A percentile compares a stretch with the other conserved stretches of the same genome.
Evolutionary conservation across 2,888 invertebrate species (phyloP).

Genomic region (Aethes cnicana): DNA sequence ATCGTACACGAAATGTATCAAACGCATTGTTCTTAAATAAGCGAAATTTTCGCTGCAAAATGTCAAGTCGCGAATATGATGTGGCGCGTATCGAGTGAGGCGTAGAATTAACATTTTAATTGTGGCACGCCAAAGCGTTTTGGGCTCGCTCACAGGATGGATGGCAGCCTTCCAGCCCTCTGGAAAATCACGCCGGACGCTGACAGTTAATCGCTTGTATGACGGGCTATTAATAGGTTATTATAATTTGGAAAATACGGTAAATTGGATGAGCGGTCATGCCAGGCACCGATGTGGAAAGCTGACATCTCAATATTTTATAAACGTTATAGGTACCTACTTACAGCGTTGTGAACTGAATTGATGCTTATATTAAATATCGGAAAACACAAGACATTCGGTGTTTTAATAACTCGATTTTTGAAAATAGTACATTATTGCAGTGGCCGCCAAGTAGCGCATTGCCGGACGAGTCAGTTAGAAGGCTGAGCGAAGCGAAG

Average conservation of each 20-base stretch:
- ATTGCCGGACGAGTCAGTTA: too few relatives aligned
- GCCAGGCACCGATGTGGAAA: constrained; percentile 17
- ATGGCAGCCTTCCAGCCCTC: constrained; percentile 39
- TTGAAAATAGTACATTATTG: too few relatives aligned
- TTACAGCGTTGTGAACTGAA: too few relatives aligned
- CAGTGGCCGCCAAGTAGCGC: too few relatives aligned
- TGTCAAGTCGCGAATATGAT: constrained; percentile 34
- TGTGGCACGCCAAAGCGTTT: constrained; percentile 55
- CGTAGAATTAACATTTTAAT: constrained; percentile 70
- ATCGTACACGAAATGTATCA: too few relatives aligned
- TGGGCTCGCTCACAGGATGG: constrained; percentile 43
- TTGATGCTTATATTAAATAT: too few relatives aligned
- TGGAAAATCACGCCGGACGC: constrained; percentile 58
- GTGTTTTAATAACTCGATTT: too few relatives aligned
- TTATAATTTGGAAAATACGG: constrained; percentile 63
- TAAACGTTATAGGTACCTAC: too few relatives aligned
- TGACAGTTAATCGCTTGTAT: constrained; percentile 65
- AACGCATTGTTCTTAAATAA: too few relatives aligned
- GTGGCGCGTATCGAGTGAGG: constrained; percentile 37
- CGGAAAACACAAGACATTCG: too few relatives aligned
- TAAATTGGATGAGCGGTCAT: constrained; percentile 51
- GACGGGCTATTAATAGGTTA: constrained; percentile 73
- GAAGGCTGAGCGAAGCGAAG: too few relatives aligned
- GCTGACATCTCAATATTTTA: constrained; percentile 10
- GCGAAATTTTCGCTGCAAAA: constrained; percentile 20